These are phyloP conservation scores for Dissostichus mawsoni DNA, from an alignment of 2,113 vertebrate species.

Conservation along the genomic window DNA sequence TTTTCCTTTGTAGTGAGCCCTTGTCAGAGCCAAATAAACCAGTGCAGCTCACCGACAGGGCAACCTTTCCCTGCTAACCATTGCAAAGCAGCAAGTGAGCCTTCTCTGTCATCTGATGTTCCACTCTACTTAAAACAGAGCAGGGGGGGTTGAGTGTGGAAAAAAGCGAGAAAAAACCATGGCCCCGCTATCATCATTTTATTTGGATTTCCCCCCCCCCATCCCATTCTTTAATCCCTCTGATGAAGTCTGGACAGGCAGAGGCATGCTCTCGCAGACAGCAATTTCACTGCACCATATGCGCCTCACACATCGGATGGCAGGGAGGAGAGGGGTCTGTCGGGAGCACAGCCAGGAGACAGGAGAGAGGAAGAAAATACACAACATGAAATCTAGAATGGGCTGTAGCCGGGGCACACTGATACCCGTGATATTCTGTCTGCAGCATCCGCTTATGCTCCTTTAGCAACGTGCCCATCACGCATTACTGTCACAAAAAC, in stretches of 20 bases:
- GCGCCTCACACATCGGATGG: constrained; percentile 95
- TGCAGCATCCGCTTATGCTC: constrained; percentile 35
- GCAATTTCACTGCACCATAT: constrained; percentile 99
- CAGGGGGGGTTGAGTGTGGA: constrained; percentile 72
- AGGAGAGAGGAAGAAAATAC: constrained; percentile 70
- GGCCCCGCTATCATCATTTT: constrained; percentile 86
- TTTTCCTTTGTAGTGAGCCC: constrained; percentile 76
- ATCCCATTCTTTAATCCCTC: constrained; percentile 99
- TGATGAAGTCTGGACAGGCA: constrained; percentile 99
- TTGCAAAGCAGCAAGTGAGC: constrained; percentile 69
- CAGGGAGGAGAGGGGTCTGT: constrained; percentile 94
- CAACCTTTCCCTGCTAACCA: constrained; percentile 72
- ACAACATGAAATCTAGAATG: constrained; percentile 75
- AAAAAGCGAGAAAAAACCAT: constrained; percentile 67
- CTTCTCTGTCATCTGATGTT: constrained; percentile 91
- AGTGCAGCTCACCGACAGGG: constrained; percentile 60
- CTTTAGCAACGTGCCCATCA: constrained; percentile 38
- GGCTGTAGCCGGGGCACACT: constrained; percentile 56
- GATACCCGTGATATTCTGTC: constrained; percentile 55
- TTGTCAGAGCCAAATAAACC: constrained; percentile 72
- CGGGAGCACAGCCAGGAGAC: constrained; percentile 91
- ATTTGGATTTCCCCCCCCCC: constrained; percentile 89
- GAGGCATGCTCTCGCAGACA: constrained; percentile 98
- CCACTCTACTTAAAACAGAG: constrained; percentile 85
- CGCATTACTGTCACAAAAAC: constrained; percentile 1